Percentiles rank a stretch among this genome's conserved stretches.
Evolutionary conservation across 2,113 vertebrate genomes (phyloP).

Genomic region (Agelaius phoeniceus): DNA sequence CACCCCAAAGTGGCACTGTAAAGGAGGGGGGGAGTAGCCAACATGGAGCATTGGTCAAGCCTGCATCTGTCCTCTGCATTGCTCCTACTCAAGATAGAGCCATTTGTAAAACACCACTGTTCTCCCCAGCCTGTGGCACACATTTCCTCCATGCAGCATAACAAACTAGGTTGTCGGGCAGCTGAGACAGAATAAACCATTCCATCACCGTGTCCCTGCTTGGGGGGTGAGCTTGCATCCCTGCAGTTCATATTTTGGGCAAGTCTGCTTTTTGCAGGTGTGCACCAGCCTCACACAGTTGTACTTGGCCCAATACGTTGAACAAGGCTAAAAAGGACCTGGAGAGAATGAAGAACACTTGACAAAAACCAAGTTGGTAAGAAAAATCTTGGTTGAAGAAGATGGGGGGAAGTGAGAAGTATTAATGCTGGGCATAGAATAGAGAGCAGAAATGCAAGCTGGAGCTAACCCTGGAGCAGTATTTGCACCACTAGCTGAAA

Average conservation of each 20-base stretch:
- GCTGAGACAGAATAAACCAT: background rate
- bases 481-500: too few relatives aligned
- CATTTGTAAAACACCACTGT: accelerated
- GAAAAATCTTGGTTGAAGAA: background rate
- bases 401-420: background rate
- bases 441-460: background rate
- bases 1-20: background rate
- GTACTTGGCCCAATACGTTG: accelerated
- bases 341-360: background rate
- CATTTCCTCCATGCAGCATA: accelerated
- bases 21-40: background rate
- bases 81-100: accelerated
- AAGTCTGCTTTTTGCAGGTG: background rate
- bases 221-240: background rate
- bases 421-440: background rate
- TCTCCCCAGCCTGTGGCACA: background rate
- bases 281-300: accelerated
- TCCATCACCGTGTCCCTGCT: accelerated
- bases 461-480: background rate
- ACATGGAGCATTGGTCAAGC: accelerated
- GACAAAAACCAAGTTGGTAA: background rate
- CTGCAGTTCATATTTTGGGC: background rate
- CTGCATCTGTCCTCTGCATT: accelerated
- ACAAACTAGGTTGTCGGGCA: background rate
- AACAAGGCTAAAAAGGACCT: background rate